These are phyloP conservation scores for Lanius collurio DNA, from an alignment of 2,113 vertebrate species.

Conservation along the genomic window DNA sequence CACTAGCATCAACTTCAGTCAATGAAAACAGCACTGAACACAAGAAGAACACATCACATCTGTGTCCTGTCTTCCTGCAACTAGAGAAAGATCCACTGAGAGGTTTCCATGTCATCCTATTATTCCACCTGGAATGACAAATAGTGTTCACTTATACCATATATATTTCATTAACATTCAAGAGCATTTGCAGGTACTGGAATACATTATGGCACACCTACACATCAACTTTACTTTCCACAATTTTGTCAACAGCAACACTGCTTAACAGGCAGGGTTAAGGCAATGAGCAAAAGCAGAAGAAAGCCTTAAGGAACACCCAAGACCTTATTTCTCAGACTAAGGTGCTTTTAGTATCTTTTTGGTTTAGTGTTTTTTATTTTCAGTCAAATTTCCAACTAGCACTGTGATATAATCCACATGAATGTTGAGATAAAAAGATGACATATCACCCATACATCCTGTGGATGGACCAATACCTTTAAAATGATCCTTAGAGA, in stretches of 20 bases:
- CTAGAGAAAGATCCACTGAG: background rate
- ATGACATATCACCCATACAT: accelerated
- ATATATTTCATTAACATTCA: background rate
- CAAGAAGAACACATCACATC: background rate
- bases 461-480: background rate
- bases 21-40: background rate
- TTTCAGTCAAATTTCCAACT: background rate
- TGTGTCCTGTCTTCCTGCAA: background rate
- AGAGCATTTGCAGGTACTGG: background rate
- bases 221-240: background rate
- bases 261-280: background rate
- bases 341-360: background rate
- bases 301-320: background rate
- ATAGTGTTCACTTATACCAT: accelerated
- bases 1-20: background rate
- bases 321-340: background rate
- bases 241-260: background rate
- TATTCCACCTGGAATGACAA: background rate
- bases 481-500: background rate
- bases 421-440: background rate
- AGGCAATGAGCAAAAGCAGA: background rate
- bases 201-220: background rate
- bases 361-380: background rate
- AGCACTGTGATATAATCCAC: background rate
- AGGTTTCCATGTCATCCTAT: background rate